A percentile compares a stretch with the other conserved stretches of the same genome.
Evolutionary conservation across 2,797 vertebrate genomes (phyloP).

Genomic region (Staurois parvus): DNA sequence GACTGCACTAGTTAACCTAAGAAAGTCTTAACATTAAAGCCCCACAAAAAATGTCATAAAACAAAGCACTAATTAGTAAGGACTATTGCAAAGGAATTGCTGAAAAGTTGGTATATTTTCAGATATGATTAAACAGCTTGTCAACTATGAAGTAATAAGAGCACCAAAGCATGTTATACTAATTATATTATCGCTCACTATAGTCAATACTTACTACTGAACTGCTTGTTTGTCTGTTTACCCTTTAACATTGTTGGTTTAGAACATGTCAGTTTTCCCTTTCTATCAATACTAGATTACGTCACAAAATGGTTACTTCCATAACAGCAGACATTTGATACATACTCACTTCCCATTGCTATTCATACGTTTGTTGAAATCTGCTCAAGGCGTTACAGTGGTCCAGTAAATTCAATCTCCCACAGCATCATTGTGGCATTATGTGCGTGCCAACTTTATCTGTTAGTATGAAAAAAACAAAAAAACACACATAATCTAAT

Average conservation of each 20-base stretch:
- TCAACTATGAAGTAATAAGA: no score
- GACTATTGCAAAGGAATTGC: not conserved
- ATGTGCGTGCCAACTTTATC: not conserved
- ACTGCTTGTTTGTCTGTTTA: no score
- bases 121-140: not conserved
- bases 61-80: not conserved
- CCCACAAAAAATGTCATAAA: not conserved
- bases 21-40: conserved; percentile 2
- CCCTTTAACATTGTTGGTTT: no score
- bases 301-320: not conserved
- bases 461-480: no score
- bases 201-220: not conserved
- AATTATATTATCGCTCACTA: not conserved
- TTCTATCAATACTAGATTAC: not conserved
- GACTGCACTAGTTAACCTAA: not conserved
- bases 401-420: no score
- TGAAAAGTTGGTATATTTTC: not conserved
- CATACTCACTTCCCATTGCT: not conserved
- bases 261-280: no score
- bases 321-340: not conserved
- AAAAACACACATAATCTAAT: no score
- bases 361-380: not conserved
- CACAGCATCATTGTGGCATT: not conserved
- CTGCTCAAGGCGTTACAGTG: not conserved
- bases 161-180: no score